These are phyloP conservation scores for Acleris holmiana DNA, from an alignment of 2,888 invertebrate species.

Conservation along the genomic window DNA sequence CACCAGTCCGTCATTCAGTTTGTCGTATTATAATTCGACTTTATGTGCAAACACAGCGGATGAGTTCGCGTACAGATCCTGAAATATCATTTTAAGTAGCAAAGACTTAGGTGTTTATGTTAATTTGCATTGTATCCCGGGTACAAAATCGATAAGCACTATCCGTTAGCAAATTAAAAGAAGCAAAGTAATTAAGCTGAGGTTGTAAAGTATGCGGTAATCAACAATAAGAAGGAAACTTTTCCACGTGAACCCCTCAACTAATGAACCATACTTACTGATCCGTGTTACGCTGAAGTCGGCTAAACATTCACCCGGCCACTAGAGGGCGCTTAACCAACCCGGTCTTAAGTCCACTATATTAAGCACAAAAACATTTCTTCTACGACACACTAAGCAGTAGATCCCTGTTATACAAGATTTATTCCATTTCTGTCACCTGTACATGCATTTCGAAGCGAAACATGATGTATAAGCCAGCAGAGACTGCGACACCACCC, in stretches of 20 bases:
- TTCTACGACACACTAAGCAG: constrained; percentile 80
- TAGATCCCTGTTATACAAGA: constrained; percentile 58
- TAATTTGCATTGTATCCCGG: constrained; percentile 2
- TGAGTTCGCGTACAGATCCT: neutral
- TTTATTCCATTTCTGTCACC: constrained; percentile 66
- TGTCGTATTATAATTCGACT: neutral
- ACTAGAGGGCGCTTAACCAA: constrained; percentile 49
- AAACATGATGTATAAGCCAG: constrained; percentile 49
- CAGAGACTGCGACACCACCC: constrained; percentile 21
- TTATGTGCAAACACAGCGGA: neutral
- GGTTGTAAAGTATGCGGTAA: constrained; percentile 65
- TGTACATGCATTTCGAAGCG: constrained; percentile 73
- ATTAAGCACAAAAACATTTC: constrained; percentile 70
- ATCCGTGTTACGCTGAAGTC: constrained; percentile 58
- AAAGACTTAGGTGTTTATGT: neutral
- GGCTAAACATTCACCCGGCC: constrained; percentile 62
- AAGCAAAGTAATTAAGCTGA: constrained; percentile 54
- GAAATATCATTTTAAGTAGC: neutral
- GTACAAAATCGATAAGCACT: constrained; percentile 6
- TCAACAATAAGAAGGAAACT: constrained; percentile 64
- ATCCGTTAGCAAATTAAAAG: constrained; percentile 13
- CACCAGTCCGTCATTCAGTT: neutral
- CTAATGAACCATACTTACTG: constrained; percentile 77
- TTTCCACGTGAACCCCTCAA: constrained; percentile 73
- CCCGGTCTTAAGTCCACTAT: constrained; percentile 38